Evolutionary conservation across 2,113 vertebrate species (phyloP).

Genomic region (Dromaius novaehollandiae): DNA sequence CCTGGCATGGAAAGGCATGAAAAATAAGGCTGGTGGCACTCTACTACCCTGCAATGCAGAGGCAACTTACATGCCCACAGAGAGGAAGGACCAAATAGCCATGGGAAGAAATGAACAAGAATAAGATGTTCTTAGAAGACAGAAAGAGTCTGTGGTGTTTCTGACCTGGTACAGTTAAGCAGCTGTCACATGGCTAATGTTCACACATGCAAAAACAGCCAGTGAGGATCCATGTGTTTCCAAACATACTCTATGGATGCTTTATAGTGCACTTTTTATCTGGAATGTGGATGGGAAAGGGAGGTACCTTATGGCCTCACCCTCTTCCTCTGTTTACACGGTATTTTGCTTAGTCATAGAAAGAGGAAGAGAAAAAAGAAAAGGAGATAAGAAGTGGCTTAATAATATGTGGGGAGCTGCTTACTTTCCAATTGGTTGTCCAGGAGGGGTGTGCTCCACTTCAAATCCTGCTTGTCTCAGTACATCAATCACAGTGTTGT

Average conservation of each 20-base stretch:
- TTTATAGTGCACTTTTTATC: constrained; percentile 3
- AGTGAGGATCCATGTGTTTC: neutral
- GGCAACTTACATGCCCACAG: neutral
- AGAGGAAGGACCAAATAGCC: neutral
- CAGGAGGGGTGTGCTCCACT: constrained; percentile 89
- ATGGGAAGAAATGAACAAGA: neutral
- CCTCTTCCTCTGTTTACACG: neutral
- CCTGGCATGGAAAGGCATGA: neutral
- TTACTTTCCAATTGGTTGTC: constrained; percentile 86
- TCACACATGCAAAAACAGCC: neutral
- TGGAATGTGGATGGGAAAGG: constrained; percentile 5
- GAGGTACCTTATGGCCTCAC: neutral
- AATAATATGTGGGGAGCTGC: constrained; percentile 53
- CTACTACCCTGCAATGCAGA: neutral
- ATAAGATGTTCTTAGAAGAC: neutral
- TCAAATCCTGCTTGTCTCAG: constrained; percentile 92
- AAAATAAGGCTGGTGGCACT: neutral
- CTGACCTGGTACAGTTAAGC: neutral
- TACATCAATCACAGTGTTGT: constrained; percentile 96
- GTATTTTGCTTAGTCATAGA: constrained; percentile 10
- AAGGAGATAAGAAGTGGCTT: constrained; percentile 3
- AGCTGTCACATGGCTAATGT: neutral
- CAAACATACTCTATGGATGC: neutral
- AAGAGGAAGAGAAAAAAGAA: constrained; percentile 15
- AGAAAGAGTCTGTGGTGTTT: neutral